Base-by-base conservation (phyloP, 1,140 invertebrate species). In the Polypedilum vanderplanki region DNA sequence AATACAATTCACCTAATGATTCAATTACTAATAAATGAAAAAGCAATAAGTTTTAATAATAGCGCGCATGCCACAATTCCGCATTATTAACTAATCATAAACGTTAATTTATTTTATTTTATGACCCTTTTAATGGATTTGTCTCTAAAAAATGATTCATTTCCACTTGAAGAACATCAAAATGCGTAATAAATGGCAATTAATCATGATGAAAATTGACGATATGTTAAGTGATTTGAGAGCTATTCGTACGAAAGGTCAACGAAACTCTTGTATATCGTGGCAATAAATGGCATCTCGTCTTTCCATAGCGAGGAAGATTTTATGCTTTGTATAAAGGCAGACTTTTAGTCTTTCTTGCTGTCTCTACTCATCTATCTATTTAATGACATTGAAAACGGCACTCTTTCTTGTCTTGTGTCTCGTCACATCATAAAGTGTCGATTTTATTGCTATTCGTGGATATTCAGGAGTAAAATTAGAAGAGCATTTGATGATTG, bases 141-240 rank as follows among this genome's bases (percentile, higher is more conserved):
- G 12, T 57, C n/a, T 57, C 15, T 46, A 4, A 46, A 46, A 46
- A 46, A 46, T 12, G 2, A 15, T 46, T 12, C 2, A 9, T 57
- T 57, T 57, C 12, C 46, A 12, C 12, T 57, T 57, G n/a, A 46
- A 46, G 9, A n/a, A 57, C n/a, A n/a, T 57, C 12, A 57, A 57
- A 57, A 57, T 57, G 46, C 12, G 46, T 57, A 57, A 57, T 57
- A 57, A 57, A 57, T 57, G 12, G 46, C 46, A 57, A 57, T 57
- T 57, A 57, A 57, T 57, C 46, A 57, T 4, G n/a, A 12, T 57
- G 24, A 33, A 57, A 57, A 57, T 57, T 12, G 46, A n/a, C 9
- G 12, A 57, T 57, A 57, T 57, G 10, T 57, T 4, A 57, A 57
- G 46, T 57, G 12, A 57, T 57, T 12, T 57, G 9, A 57, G n/a